Base-by-base conservation (phyloP, 2,113 vertebrate genomes). In the Campylomormyrus tamandua region DNA sequence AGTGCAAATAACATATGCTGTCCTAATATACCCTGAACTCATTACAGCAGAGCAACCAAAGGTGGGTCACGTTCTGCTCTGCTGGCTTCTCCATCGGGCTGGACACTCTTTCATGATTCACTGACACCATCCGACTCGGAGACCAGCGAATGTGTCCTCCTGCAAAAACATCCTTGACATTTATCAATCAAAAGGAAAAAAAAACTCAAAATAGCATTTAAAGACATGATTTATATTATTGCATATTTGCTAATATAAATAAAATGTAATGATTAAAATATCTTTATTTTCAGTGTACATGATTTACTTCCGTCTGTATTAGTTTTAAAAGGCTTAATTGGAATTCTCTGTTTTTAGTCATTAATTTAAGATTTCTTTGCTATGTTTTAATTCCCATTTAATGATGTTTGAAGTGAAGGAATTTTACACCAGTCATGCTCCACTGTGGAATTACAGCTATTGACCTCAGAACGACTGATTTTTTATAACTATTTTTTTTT, bases 141-240 rank as follows among this genome's bases (percentile, higher is more conserved):
- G 88, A 89, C 89, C 88, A 58, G 89, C 27, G 50, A 86, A 87
- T 48, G n/a, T n/a, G 19, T n/a, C 31, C 35, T 92, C 45, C 90
- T 87, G 56, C 83, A 10, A 91, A 88, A 88, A n/a, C 83, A 89
- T 87, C 89, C 89, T 86, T 90, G 56, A 77, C 85, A 90, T 91
- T 85, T 50, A 85, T 49, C 9, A 80, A 2, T 24, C 74, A 46
- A 52, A 84, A 52, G 48, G 17, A 21, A 48, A 46, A 21, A 83
- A 9, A 88, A 50, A 89, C 62, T 42, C 21, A 42, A 62, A 89
- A 62, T 19, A 66, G 56, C 49, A 4, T 62, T 45, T 89, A 89
- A 50, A 52, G 83, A 9, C 9, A 48, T 48, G 1, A 10, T 39
- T n/a, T 42, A 13, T 84, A 39, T 84, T 48, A n/a, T 39, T 53